A percentile compares a stretch with the other conserved stretches of the same genome.
These are phyloP conservation scores for Cydia pomonella DNA, from an alignment of 1,140 invertebrate genomes.

Conservation along the genomic window DNA sequence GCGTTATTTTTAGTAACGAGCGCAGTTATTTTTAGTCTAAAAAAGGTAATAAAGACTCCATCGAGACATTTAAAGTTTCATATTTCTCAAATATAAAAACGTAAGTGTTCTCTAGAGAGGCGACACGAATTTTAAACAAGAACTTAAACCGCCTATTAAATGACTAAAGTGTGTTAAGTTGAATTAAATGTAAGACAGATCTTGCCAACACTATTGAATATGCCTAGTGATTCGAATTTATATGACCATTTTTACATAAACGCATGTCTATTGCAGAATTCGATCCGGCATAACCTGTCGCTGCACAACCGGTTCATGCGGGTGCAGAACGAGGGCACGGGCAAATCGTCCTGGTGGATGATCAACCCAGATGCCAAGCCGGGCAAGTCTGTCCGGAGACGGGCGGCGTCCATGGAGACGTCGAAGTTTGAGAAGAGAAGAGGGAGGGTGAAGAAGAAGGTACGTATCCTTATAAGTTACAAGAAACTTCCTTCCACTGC, in stretches of 20 bases:
- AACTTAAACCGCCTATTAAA: no score
- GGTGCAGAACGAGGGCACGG: constrained; percentile 99
- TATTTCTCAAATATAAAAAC: no score
- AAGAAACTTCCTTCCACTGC: no score
- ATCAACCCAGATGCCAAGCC: constrained; percentile 99
- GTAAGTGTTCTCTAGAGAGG: no score
- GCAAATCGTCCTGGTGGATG: constrained; percentile 99
- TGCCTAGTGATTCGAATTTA: not conserved
- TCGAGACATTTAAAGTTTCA: no score
- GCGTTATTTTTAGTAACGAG: no score
- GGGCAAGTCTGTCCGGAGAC: constrained; percentile 94
- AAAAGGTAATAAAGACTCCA: no score
- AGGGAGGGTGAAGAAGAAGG: constrained; percentile 96
- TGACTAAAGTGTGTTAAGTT: no score
- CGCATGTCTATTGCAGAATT: constrained; percentile 89
- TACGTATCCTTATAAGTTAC: constrained; percentile 38
- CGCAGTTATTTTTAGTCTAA: no score
- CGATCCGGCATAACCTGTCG: constrained; percentile 99
- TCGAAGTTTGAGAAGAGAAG: constrained; percentile 96
- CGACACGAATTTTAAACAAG: no score
- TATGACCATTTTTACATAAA: not conserved
- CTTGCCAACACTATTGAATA: not conserved
- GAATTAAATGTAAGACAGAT: no score
- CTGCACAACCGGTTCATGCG: constrained; percentile 99
- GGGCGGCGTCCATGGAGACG: constrained; percentile 98